phyloP scores from a whole-genome alignment of 2,113 vertebrate species.

The Platysteira castanea region DNA sequence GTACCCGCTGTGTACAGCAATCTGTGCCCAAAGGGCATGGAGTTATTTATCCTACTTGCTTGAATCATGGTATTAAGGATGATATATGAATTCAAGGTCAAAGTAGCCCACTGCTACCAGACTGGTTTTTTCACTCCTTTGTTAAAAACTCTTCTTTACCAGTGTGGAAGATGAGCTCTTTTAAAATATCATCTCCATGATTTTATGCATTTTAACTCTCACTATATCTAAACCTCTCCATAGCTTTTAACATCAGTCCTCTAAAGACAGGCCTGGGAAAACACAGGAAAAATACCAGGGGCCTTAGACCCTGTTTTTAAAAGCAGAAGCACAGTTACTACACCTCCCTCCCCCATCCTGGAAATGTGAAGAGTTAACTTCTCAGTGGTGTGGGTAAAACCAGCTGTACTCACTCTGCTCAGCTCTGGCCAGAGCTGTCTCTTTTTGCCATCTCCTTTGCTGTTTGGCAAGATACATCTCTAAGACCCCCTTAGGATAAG shows the following conservation, averaged over 20 bases:
- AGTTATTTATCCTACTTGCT: slow-evolving; percentile 29
- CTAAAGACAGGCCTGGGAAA: not conserved
- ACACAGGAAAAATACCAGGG: not conserved
- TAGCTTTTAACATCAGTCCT: not conserved
- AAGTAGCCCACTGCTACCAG: not conserved
- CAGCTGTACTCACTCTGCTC: not conserved
- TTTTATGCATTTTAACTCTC: not conserved
- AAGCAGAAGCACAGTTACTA: not conserved
- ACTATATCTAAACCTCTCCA: not conserved
- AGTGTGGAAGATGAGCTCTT: not conserved
- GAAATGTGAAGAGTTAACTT: not conserved
- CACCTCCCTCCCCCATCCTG: not conserved
- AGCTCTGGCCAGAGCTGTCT: not conserved
- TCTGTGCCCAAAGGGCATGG: slow-evolving; percentile 14
- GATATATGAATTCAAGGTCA: slow-evolving; percentile 4
- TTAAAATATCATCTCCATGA: not conserved
- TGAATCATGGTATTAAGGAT: not conserved
- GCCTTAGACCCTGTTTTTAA: not conserved
- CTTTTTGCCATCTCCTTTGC: not conserved
- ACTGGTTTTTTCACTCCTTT: not conserved
- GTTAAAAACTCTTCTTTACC: not conserved
- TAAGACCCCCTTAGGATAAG: not conserved
- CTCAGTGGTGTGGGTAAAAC: not conserved
- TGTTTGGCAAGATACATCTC: not conserved
- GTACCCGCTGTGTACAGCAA: not conserved